Evolutionary conservation across 2,888 invertebrate species (phyloP).

Genomic region (Axea sp.): DNA sequence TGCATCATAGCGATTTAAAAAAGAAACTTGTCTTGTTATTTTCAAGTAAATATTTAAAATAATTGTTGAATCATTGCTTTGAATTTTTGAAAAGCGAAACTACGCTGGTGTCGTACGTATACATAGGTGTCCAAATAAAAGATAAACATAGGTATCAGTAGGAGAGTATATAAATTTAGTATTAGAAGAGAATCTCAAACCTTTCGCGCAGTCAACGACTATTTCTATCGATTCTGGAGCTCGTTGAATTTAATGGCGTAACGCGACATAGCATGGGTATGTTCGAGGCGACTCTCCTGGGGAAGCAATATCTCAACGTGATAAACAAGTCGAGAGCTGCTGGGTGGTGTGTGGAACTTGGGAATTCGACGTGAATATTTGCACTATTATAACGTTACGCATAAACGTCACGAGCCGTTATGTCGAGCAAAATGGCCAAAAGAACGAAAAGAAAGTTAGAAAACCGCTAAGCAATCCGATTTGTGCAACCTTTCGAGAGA

Average conservation of each 20-base stretch:
- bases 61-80: too few relatives aligned
- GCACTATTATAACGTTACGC: constrained; percentile 68
- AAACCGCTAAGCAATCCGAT: constrained; percentile 43
- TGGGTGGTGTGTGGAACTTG: constrained; percentile 55
- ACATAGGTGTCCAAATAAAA: too few relatives aligned
- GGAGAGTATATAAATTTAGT: constrained; percentile 41
- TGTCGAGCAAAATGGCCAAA: constrained; percentile 25
- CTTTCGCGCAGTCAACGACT: constrained; percentile 57
- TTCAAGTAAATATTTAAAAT: too few relatives aligned
- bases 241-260: constrained; percentile 64
- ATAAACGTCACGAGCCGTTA: constrained; percentile 40
- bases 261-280: constrained; percentile 45
- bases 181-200: constrained; percentile 52
- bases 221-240: constrained; percentile 62
- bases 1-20: too few relatives aligned
- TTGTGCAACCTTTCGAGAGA: constrained; percentile 27
- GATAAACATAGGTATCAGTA: constrained; percentile 38
- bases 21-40: too few relatives aligned
- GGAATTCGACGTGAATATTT: constrained; percentile 67
- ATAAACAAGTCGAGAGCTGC: constrained; percentile 66
- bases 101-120: too few relatives aligned
- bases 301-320: constrained; percentile 69
- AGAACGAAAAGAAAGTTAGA: constrained; percentile 18
- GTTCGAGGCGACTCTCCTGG: constrained; percentile 57
- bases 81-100: too few relatives aligned